Percentiles rank a stretch among this genome's conserved stretches.
phyloP scores from a whole-genome alignment of 2,113 vertebrate species.

The Lutjanus erythropterus region DNA sequence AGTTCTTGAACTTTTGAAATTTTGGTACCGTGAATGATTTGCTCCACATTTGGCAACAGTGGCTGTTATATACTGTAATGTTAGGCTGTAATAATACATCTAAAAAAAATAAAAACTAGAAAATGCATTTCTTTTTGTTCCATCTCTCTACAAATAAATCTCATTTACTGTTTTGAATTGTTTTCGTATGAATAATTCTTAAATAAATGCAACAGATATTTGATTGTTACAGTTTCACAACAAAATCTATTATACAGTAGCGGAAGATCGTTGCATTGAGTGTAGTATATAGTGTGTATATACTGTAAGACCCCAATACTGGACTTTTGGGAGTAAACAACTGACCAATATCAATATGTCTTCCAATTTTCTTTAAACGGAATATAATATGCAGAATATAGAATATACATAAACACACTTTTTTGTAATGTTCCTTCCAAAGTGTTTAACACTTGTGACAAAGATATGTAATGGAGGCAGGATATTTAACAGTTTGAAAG shows the following conservation, averaged over 20 bases:
- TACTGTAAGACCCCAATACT: background rate
- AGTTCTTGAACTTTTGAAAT: conserved; percentile 15
- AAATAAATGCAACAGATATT: conserved; percentile 20
- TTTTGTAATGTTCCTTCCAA: too few species aligned
- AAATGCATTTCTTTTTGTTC: background rate
- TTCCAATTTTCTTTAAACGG: too few species aligned
- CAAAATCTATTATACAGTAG: too few species aligned
- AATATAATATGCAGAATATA: too few species aligned
- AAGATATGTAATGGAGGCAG: too few species aligned
- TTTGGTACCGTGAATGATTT: background rate
- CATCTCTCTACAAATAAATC: background rate
- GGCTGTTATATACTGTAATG: background rate
- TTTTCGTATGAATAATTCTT: background rate
- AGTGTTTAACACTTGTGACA: too few species aligned
- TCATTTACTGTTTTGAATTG: background rate
- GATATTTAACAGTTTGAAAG: too few species aligned
- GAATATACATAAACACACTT: too few species aligned
- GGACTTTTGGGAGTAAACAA: too few species aligned
- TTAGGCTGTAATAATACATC: background rate
- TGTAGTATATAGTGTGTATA: background rate
- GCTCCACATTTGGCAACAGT: background rate
- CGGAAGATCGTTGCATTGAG: background rate
- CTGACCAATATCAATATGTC: too few species aligned
- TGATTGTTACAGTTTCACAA: background rate
- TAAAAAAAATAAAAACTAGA: background rate